Base-by-base conservation (phyloP, 2,888 invertebrate genomes). In the Lasioglossum lativentre region DNA sequence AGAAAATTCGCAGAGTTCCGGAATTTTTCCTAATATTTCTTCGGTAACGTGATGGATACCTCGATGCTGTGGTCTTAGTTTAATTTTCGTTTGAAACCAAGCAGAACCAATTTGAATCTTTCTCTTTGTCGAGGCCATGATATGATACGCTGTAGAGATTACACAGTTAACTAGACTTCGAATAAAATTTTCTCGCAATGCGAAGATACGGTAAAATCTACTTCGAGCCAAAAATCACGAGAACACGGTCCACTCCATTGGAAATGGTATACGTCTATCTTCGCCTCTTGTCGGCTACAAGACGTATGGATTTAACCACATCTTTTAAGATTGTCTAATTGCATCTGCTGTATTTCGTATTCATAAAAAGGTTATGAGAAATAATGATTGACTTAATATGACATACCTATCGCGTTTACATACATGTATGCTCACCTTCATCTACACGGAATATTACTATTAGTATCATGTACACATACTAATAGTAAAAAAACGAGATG, bases 81-180 rank as follows among this genome's bases (percentile, higher is more conserved):
- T 98, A 95, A 99, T 97, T 96, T 99, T 99, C 96, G 98, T 97
- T 96, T 99, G 99, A 97, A 98, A 98, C 99, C 99, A 99, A 96
- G 99, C 98, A 95, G 98, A 98, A 96, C 98, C 98, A 95, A 98
- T 98, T 97, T 98, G 98, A 96, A 98, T 97, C 96, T 98, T 98
- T 95, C 96, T 95, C 94, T 96, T 96, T 96, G 97, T 97, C 96
- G 98, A 98, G 97, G 97, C 98, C 98, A 98, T 98, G 96, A 86
- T 87, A 87, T 80, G 86, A 86, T 75, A 78, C 80, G 80, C 86
- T 86, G 86, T 42, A 82, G 86, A 83, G 75, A 86, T 83, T 80
- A 79, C 77, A 85, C 83, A 59, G 74, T 86, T 80, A 86, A 76
- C 80, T 78, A 86, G 75, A 86, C 70, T 83, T 47, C 63, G 79